Percentiles rank a stretch among this genome's conserved stretches.
These are phyloP conservation scores for Pherbina coryleti DNA, from an alignment of 2,888 invertebrate species.

Conservation along the genomic window DNA sequence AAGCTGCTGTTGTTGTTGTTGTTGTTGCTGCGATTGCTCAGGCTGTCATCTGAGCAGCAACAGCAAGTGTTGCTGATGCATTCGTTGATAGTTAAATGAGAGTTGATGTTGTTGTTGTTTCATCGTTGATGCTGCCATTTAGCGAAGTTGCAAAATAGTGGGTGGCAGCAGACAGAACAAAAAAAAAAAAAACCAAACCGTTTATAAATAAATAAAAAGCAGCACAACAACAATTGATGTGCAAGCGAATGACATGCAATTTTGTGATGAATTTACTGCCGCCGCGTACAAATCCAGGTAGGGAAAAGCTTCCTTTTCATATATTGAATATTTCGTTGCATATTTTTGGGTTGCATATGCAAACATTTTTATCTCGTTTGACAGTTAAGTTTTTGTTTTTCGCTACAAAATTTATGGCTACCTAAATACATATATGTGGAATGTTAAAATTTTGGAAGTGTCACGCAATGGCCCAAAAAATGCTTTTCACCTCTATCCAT, in stretches of 20 bases:
- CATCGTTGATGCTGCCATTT: constrained; percentile 1
- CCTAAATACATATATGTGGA: constrained; percentile 19
- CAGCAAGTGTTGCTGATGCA: constrained; percentile 36
- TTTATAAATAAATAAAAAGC: not conserved
- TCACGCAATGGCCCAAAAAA: constrained; percentile 19
- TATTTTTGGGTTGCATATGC: constrained; percentile 13
- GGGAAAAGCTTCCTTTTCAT: constrained; percentile 24
- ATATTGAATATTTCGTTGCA: constrained; percentile 22
- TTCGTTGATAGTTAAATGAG: constrained; percentile 39
- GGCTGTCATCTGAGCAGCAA: constrained; percentile 3
- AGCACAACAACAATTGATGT: constrained; percentile 7
- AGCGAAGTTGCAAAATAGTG: not conserved
- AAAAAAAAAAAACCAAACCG: not conserved
- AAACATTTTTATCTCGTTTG: constrained; percentile 26
- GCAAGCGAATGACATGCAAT: constrained; percentile 32
- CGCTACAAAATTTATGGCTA: not conserved
- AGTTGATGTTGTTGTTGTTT: constrained; percentile 26
- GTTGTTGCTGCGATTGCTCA: constrained; percentile 12
- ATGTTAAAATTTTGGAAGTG: constrained; percentile 19
- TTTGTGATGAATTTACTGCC: constrained; percentile 43
- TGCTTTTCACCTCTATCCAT: not conserved
- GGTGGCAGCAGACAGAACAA: not conserved
- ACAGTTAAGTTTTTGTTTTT: constrained; percentile 10
- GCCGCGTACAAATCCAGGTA: not conserved
- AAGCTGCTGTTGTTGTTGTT: not conserved